Evolutionary conservation across 2,113 vertebrate genomes (phyloP), one percentile per base, ranked within the genome.

Genomic region (Brienomyrus brachyistius): DNA sequence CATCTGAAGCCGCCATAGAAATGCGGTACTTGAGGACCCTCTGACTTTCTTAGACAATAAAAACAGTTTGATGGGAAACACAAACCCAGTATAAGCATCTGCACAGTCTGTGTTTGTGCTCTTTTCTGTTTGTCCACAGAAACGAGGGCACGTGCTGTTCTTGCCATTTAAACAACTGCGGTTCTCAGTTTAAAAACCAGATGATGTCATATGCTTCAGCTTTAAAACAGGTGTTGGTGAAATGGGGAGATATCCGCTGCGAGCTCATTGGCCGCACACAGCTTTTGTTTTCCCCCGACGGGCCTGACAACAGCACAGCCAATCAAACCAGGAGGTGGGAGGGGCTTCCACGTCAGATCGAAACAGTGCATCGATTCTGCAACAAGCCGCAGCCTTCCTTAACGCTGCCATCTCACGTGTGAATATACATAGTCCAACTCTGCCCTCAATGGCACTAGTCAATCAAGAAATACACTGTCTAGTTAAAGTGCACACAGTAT

Each of bases 241-340:
- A 90, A 50, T 0, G 35, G 92, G 93, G 90, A 90, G 93, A 54
- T 7, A 1, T 74, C 88, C 23, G 47, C 40, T 51, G 74, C 35
- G 2, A 80, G 2, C 40, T 91, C 88, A 94, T 95, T 95, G 94
- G 95, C 89, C 21, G 88, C 40, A 51, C 23, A 27, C 35, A 1
- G 40, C 86, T 50, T 80, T 90, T 93, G 89, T 91, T 92, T 92
- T 91, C 35, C 87, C 85, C 21, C 91, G 90, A 92, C 91, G 85
- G 0, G 15, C 94, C 88, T 94, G 86, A 93, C 94, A 13, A 95
- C 94, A 95, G 86, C 89, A 35, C 80, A 91, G 91, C 94, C 94
- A 95, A 94, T 95, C 85, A 92, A 91, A 91, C 88, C 0, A 10
- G 48, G 89, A 4, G 3, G 77, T 27, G 84, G 93, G 93, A 6